Conservation (phyloP, 2,797 vertebrate species). For the Tapirus indicus region DNA sequence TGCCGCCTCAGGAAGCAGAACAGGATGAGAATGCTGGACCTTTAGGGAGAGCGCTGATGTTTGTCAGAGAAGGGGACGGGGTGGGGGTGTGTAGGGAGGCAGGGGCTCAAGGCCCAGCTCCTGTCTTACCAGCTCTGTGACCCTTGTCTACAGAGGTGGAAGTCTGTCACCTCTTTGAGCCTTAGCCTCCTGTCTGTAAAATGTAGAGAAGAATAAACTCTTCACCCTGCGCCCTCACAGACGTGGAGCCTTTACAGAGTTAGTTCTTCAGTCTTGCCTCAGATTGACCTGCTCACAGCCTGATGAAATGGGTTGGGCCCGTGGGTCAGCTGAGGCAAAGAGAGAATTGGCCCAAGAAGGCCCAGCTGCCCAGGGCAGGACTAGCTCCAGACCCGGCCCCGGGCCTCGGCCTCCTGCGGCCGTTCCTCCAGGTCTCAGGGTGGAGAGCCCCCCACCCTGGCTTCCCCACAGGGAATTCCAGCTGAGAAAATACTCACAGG, state of each 20-base stretch:
- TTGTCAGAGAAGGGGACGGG: no score
- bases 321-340: background rate
- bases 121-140: background rate
- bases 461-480: background rate
- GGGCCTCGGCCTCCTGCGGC: background rate
- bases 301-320: fast-evolving
- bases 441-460: fast-evolving
- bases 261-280: background rate
- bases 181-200: background rate
- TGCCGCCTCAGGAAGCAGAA: background rate
- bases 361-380: background rate
- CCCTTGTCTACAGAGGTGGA: background rate
- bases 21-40: fast-evolving
- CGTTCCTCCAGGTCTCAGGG: no score
- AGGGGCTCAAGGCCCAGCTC: background rate
- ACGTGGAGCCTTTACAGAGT: fast-evolving
- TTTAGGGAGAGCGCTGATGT: fast-evolving
- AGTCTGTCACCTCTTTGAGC: background rate
- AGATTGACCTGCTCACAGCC: background rate
- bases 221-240: no score
- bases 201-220: fast-evolving
- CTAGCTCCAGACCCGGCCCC: fast-evolving
- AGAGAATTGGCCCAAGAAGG: background rate
- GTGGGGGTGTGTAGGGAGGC: background rate
- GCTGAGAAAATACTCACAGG: background rate